Conservation (phyloP, 2,888 invertebrate genomes). For the Lathronympha strigana region DNA sequence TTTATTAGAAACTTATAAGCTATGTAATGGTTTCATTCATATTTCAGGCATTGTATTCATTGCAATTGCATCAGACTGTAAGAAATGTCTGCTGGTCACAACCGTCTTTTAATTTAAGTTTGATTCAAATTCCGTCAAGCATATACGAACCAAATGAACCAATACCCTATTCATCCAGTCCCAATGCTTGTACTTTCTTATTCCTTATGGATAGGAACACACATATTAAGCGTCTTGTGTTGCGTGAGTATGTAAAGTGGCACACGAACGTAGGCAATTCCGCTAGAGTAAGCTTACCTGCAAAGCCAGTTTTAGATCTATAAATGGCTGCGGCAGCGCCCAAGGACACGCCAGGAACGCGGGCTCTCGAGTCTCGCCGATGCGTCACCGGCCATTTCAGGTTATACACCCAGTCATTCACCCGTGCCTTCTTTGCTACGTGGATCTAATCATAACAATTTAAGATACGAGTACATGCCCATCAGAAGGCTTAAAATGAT, state of each 20-base stretch:
- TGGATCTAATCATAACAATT: slow-evolving; percentile 17
- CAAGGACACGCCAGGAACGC: slow-evolving; percentile 55
- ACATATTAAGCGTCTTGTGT: not conserved
- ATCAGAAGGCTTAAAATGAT: slow-evolving; percentile 2
- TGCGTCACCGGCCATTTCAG: slow-evolving; percentile 57
- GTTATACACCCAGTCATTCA: slow-evolving; percentile 64
- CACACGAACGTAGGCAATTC: slow-evolving; percentile 13
- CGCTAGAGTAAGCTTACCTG: slow-evolving; percentile 26
- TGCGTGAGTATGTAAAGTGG: slow-evolving; percentile 20
- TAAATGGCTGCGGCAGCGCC: slow-evolving; percentile 30
- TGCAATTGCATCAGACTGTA: too few species aligned
- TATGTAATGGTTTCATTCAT: too few species aligned
- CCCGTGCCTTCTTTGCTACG: slow-evolving; percentile 48
- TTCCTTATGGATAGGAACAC: too few species aligned
- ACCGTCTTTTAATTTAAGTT: too few species aligned
- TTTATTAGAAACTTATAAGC: not conserved
- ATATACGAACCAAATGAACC: too few species aligned
- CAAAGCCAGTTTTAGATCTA: slow-evolving; percentile 36
- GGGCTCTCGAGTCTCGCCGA: slow-evolving; percentile 46
- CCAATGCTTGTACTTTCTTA: too few species aligned
- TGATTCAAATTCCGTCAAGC: too few species aligned
- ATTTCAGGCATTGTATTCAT: too few species aligned
- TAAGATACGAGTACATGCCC: not conserved
- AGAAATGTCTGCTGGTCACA: too few species aligned
- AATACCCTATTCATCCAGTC: too few species aligned